Conservation (phyloP, 2,888 invertebrate genomes). For the Aleiodes alternator region DNA sequence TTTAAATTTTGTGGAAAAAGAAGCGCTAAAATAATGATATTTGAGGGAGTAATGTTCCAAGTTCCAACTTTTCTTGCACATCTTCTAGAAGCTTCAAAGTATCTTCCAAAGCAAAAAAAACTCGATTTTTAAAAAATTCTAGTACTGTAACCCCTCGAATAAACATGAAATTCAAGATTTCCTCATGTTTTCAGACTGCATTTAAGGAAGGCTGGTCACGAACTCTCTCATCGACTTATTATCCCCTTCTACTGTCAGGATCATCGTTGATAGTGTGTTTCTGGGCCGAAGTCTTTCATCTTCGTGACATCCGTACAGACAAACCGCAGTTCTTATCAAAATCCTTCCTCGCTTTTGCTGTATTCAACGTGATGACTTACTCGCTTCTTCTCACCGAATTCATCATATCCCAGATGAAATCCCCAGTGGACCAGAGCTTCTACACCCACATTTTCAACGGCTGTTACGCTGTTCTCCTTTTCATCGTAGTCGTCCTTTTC, state of each 20-base stretch:
- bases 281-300: conserved; percentile 96
- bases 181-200: conserved; percentile 79
- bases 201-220: conserved; percentile 91
- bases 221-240: conserved; percentile 91
- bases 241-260: conserved; percentile 91
- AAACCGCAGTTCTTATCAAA: conserved; percentile 93
- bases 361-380: conserved; percentile 92
- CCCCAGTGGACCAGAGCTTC: conserved; percentile 78
- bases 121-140: too few relatives aligned
- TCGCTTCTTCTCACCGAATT: conserved; percentile 88
- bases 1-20: too few relatives aligned
- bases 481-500: conserved; percentile 94
- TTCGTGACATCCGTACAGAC: conserved; percentile 91
- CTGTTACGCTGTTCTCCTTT: conserved; percentile 92
- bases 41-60: too few relatives aligned
- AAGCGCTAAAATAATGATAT: too few relatives aligned
- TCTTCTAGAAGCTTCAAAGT: too few relatives aligned
- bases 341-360: conserved; percentile 91
- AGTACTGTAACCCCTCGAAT: too few relatives aligned
- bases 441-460: conserved; percentile 94
- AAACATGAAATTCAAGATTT: too few relatives aligned
- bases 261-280: conserved; percentile 94
- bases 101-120: too few relatives aligned
- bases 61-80: too few relatives aligned
- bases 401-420: conserved; percentile 77